Evolutionary conservation across 64 coral and sea anemone genomes (phyloP), one percentile per base, ranked within the genome.

Genomic region (Actinia tenebrosa): DNA sequence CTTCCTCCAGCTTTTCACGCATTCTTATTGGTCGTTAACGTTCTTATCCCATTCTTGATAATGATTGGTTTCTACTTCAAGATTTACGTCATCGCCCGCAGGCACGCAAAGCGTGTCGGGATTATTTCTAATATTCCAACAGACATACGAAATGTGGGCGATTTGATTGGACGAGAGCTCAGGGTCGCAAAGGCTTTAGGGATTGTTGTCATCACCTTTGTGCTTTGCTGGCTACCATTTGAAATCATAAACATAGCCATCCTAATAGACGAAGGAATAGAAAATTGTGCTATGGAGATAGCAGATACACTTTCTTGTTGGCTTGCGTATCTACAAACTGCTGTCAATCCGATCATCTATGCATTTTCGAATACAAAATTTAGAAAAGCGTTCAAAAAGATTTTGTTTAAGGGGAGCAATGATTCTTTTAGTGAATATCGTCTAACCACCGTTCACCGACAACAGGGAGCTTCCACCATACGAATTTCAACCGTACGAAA

Each of bases 181-280:
- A 87, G 86, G 14, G 45, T 93, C 18, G 91, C 94, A 60, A 97
- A 92, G 61, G 87, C 86, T 47, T 90, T 97, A 60, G 94, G 94
- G 69, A 93, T 97, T 71, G 91, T 97, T 5, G 83, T 97, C 53
- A 82, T 84, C 61, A 89, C 86, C 82, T 97, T 97, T 88, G 91
- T 97, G 3, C 44, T 97, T 42, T 97, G 88, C 85, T 97, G 94
- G 94, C 62, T 97, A 63, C 94, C 94, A 4, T 97, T 97, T 82
- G 91, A 93, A 69, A 86, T 93, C 25, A 88, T 97, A 56, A 97
- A 97, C 81, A 19, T 97, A 2, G 78, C 89, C 23, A 91, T 91
- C 30, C 47, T 96, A 18, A 17, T 90, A 1, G 85, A 93, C 19
- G 59, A 90, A n/a, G 91, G 94, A 60, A 88, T 90, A 0, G 85